Conservation (phyloP, 1,140 invertebrate genomes). For the Drosophila neocordata region DNA sequence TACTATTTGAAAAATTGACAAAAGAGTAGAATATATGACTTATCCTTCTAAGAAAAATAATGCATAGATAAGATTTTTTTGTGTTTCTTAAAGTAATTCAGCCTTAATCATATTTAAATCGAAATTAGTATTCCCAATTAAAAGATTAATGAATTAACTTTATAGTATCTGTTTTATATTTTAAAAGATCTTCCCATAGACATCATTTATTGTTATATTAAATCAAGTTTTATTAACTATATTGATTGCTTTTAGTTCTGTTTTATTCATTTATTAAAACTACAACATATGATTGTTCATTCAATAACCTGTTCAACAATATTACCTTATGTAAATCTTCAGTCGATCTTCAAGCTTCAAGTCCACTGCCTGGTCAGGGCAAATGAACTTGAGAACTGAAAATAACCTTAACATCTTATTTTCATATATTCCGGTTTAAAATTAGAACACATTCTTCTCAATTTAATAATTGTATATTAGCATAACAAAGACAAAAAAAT, state of each 20-base stretch:
- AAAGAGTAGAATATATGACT: no score
- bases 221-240: background rate
- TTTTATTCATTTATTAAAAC: conserved; percentile 6
- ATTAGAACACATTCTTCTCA: conserved; percentile 28
- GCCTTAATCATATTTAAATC: no score
- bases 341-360: conserved; percentile 3
- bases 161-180: background rate
- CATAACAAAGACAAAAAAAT: conserved; percentile 61
- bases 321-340: conserved; percentile 36
- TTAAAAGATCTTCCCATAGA: background rate
- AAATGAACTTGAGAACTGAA: conserved; percentile 40
- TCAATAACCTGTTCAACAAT: conserved; percentile 41
- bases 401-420: conserved; percentile 23
- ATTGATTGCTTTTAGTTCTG: conserved; percentile 2
- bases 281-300: background rate
- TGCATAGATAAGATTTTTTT: no score
- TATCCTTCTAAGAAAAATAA: no score
- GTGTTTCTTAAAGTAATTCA: no score
- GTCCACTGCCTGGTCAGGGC: conserved; percentile 18
- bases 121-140: no score
- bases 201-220: background rate
- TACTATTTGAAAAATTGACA: no score
- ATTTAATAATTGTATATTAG: conserved; percentile 50
- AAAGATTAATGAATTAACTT: no score
- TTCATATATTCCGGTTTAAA: conserved; percentile 27